A percentile compares a stretch with the other conserved stretches of the same genome.
These are phyloP conservation scores for Carcharodon carcharias DNA, from an alignment of 2,797 vertebrate species.

Conservation along the genomic window DNA sequence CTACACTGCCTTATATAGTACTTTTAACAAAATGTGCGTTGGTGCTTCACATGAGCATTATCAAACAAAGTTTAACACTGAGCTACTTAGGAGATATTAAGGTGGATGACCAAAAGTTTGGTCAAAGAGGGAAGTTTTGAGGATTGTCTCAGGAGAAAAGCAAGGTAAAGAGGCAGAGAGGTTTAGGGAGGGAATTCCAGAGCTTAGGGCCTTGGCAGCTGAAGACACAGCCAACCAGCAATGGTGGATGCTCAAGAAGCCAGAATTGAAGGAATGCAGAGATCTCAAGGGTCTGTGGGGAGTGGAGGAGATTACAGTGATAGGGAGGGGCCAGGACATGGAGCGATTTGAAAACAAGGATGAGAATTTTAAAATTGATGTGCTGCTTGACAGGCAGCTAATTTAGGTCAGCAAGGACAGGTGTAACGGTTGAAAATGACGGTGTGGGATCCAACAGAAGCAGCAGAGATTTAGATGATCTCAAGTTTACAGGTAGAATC, in stretches of 20 bases:
- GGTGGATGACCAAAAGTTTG: neutral
- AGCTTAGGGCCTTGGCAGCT: neutral
- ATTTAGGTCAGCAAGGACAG: neutral
- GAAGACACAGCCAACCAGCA: neutral
- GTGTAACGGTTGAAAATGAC: neutral
- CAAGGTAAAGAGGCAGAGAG: neutral
- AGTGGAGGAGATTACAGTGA: neutral
- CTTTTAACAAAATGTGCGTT: neutral
- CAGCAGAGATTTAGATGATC: neutral
- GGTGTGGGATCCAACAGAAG: neutral
- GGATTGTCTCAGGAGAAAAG: neutral
- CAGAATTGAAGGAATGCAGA: neutral
- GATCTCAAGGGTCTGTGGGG: neutral
- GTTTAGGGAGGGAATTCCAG: neutral
- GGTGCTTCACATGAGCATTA: neutral
- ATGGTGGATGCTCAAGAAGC: neutral
- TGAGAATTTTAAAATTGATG: neutral
- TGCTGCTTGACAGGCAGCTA: neutral
- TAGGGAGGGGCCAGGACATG: neutral
- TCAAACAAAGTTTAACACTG: neutral
- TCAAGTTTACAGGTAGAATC: neutral
- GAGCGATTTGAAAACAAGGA: neutral
- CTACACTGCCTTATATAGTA: neutral
- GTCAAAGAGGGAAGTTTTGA: neutral
- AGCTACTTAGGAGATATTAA: neutral